A percentile compares a stretch with the other conserved stretches of the same genome.
Conservation (phyloP, 2,888 invertebrate genomes). For the Torymus texanus region DNA sequence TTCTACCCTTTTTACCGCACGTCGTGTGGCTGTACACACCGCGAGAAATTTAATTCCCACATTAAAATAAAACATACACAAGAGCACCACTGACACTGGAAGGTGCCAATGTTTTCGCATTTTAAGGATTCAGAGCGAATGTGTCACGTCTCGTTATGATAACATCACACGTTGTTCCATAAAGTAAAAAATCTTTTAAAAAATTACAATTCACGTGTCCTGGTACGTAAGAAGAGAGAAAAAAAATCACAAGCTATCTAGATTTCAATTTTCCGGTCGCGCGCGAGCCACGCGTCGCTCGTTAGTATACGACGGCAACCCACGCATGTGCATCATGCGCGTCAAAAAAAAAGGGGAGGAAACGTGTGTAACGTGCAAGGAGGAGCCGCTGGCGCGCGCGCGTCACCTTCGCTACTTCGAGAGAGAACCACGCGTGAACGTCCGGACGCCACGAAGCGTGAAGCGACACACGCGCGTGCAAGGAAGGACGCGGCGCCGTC, state of each 20-base stretch:
- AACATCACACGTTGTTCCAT: too few relatives aligned
- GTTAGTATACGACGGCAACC: too few relatives aligned
- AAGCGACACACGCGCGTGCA: conserved; percentile 65
- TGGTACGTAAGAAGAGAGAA: too few relatives aligned
- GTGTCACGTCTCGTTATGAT: neutral
- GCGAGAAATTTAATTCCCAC: conserved; percentile 18
- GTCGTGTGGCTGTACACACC: neutral
- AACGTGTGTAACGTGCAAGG: conserved; percentile 45
- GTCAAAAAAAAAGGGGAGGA: conserved; percentile 42
- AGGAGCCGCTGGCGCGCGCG: conserved; percentile 25
- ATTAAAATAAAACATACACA: conserved; percentile 8
- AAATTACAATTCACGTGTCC: neutral
- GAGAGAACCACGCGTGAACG: conserved; percentile 60
- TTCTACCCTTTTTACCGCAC: conserved; percentile 14
- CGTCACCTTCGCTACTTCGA: conserved; percentile 31
- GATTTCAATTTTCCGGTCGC: conserved; percentile 18
- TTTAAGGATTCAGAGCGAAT: neutral
- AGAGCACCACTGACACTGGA: neutral
- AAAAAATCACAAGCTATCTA: too few relatives aligned
- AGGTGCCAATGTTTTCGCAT: neutral
- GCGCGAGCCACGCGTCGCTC: neutral
- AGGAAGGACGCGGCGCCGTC: conserved; percentile 16
- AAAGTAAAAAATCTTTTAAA: neutral
- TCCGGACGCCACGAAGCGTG: conserved; percentile 68
- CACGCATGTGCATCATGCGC: neutral